These are phyloP conservation scores for Sarcophaga carnaria DNA, from an alignment of 2,888 invertebrate species.

Conservation along the genomic window DNA sequence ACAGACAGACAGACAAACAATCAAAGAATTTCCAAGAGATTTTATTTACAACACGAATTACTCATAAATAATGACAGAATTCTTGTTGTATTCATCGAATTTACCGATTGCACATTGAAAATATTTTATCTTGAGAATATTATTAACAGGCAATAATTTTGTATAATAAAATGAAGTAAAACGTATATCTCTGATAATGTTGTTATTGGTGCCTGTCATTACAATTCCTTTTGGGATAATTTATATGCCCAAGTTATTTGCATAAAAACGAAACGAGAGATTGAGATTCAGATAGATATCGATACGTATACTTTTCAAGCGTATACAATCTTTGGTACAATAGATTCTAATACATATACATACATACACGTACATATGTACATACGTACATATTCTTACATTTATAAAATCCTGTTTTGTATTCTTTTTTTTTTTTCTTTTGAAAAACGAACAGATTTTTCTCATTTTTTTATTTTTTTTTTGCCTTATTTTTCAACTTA, in stretches of 20 bases:
- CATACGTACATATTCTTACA: not conserved
- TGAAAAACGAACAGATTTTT: not conserved
- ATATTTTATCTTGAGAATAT: slow-evolving; percentile 18
- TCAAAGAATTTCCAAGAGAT: too few relatives aligned
- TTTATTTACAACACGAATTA: too few relatives aligned
- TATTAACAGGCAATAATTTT: slow-evolving; percentile 30
- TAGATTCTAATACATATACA: not conserved
- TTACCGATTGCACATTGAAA: not conserved
- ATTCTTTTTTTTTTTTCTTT: not conserved
- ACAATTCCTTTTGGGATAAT: not conserved
- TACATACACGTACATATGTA: not conserved
- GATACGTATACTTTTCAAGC: not conserved
- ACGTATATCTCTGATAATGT: not conserved
- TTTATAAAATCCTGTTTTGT: not conserved
- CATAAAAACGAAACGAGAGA: slow-evolving; percentile 19
- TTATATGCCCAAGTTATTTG: slow-evolving; percentile 40
- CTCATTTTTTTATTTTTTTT: not conserved
- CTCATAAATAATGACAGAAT: too few relatives aligned
- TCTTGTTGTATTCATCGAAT: too few relatives aligned
- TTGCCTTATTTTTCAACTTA: slow-evolving; percentile 27
- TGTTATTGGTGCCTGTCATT: not conserved
- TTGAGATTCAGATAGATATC: not conserved
- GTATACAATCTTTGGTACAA: not conserved
- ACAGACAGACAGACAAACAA: too few relatives aligned
- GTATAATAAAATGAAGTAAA: slow-evolving; percentile 2